Base-by-base conservation (phyloP, 1,140 invertebrate species). In the Homarus americanus region DNA sequence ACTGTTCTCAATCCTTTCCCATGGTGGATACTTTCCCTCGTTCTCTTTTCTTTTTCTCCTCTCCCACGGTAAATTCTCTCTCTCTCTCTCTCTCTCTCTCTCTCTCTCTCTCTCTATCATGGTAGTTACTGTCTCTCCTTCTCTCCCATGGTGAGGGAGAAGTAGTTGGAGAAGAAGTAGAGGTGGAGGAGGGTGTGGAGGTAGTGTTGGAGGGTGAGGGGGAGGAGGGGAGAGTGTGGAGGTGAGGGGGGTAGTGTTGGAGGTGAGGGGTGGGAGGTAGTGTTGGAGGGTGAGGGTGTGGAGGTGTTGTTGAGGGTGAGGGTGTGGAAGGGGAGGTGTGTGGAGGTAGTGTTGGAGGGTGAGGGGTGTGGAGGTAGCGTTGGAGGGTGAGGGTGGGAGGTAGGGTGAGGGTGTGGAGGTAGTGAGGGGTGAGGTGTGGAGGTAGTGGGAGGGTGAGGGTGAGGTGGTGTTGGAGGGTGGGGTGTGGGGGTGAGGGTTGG, bases 51-150 rank as follows among this genome's bases (percentile, higher is more conserved):
- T 9, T 69, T 28, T 32, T 24, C 9, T 24, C 32, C 63, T 69
- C 63, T 69, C 63, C 24, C 63, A 24, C n/a, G 44, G 44, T 49
- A 15, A 15, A 49, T n/a, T 69, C n/a, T 69, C 28, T 32, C 63
- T 32, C 63, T 58, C 53, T 58, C 53, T 58, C 53, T 58, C 53
- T 78, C 75, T 80, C 78, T 53, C 78, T 53, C 40, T 80, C 41
- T 40, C 41, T 28, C 78, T 49, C 41, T 80, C 78, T 66, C 63
- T 66, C 63, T 9, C 63, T 28, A 2, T 63, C 2, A 24, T 63
- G 20, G 53, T 63, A 24, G 53, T 3, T 17, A 24, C 20, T 17
- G 2, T 63, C 44, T 15, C 5, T 5, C 44, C 44, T 49, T 49
- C 44, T 49, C 44, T 49, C 15, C 44, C 44, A 49, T 49, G 44